phyloP scores from a whole-genome alignment of 64 coral and sea anemone species.

The Catalaphyllia jardinei region DNA sequence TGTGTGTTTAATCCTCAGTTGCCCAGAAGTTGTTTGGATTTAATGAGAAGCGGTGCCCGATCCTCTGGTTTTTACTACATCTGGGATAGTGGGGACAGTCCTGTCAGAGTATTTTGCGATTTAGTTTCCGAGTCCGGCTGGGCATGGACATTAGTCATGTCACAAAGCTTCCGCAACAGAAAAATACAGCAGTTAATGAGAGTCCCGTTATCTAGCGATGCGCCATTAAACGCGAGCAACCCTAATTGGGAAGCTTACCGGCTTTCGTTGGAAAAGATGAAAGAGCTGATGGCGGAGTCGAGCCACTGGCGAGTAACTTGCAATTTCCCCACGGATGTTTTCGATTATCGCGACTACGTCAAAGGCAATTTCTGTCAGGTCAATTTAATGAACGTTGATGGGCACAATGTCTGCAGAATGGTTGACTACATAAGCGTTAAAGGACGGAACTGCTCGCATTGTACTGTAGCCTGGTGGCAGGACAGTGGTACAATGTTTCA shows the following conservation, averaged over 20 bases:
- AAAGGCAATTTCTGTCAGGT: constrained; percentile 13
- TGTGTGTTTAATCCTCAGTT: neutral
- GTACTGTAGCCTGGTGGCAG: constrained; percentile 31
- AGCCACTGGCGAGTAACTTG: constrained; percentile 44
- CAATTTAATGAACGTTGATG: neutral
- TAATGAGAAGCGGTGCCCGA: neutral
- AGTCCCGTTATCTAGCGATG: neutral
- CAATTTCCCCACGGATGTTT: neutral
- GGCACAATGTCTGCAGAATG: neutral
- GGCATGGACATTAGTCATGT: constrained; percentile 19
- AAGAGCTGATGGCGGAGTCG: neutral
- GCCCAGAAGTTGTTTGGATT: neutral
- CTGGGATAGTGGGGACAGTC: neutral
- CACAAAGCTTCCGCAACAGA: neutral
- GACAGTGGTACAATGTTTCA: neutral
- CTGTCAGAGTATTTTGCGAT: neutral
- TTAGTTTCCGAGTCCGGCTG: neutral
- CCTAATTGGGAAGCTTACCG: constrained; percentile 10
- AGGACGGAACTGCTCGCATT: constrained; percentile 14
- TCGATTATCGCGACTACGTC: constrained; percentile 36
- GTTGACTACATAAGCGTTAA: constrained; percentile 14
- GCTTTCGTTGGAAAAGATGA: neutral
- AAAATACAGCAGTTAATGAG: neutral
- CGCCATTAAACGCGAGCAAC: neutral
- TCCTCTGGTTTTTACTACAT: neutral